A percentile compares a stretch with the other conserved stretches of the same genome.
These are phyloP conservation scores for Typhlichthys eigenmanni DNA, from an alignment of 2,797 vertebrate species.

Conservation along the genomic window DNA sequence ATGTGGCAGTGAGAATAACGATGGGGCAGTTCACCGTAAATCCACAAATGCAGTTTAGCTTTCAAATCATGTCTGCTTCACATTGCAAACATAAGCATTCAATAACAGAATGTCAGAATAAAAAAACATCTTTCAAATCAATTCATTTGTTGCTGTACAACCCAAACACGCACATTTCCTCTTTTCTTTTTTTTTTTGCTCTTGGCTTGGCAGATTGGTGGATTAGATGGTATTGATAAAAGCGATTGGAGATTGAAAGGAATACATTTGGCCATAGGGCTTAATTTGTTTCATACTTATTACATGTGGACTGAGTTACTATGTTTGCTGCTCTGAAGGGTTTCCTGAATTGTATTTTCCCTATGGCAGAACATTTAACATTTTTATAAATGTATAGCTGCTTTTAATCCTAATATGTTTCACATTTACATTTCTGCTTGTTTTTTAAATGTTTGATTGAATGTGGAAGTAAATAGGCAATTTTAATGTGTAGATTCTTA, in stretches of 20 bases:
- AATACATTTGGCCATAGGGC: slow-evolving; percentile 57
- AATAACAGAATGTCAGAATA: slow-evolving; percentile 67
- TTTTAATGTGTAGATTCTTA: too few relatives aligned
- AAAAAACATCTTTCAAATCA: slow-evolving; percentile 53
- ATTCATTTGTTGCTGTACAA: slow-evolving; percentile 52
- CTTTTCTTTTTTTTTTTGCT: slow-evolving; percentile 43
- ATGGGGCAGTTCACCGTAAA: slow-evolving; percentile 46
- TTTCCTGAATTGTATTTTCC: slow-evolving; percentile 53
- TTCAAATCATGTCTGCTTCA: slow-evolving; percentile 48
- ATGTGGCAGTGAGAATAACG: slow-evolving; percentile 37
- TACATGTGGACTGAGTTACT: slow-evolving; percentile 72
- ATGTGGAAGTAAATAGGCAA: too few relatives aligned
- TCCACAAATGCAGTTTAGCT: slow-evolving; percentile 63
- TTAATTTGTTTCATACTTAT: slow-evolving; percentile 68
- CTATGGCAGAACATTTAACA: slow-evolving; percentile 21
- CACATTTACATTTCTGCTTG: too few relatives aligned
- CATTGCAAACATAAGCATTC: slow-evolving; percentile 61
- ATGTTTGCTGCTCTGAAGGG: slow-evolving; percentile 40
- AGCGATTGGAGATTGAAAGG: slow-evolving; percentile 67
- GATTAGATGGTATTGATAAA: slow-evolving; percentile 73
- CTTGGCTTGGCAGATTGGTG: slow-evolving; percentile 47
- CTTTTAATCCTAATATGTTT: not conserved
- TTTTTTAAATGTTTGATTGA: too few relatives aligned
- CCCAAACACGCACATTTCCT: slow-evolving; percentile 52
- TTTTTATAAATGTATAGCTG: not conserved